Percentiles rank a stretch among this genome's conserved stretches.
These are phyloP conservation scores for Pocillopora damicornis DNA, from an alignment of 64 coral and sea anemone species.

Conservation along the genomic window DNA sequence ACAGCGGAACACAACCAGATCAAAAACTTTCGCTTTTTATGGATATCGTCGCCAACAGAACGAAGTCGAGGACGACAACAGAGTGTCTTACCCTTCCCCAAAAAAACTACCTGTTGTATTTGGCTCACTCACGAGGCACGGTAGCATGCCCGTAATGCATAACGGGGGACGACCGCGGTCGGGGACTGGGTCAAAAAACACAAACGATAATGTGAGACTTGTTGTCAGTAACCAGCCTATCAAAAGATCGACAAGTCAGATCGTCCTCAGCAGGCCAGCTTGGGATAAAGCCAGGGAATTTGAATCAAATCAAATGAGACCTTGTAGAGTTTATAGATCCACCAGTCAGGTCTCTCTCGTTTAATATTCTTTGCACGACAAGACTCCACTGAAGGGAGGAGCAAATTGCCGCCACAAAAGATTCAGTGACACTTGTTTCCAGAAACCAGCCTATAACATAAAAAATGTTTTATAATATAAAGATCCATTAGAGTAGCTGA, in stretches of 20 bases:
- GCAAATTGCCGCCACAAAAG: too few relatives aligned
- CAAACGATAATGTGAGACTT: background rate
- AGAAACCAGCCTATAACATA: too few relatives aligned
- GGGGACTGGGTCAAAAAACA: background rate
- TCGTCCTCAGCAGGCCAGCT: conserved; percentile 34
- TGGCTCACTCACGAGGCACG: conserved; percentile 41
- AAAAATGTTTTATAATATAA: too few relatives aligned
- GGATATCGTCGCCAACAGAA: conserved; percentile 18
- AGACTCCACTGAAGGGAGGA: too few relatives aligned
- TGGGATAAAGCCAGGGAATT: background rate
- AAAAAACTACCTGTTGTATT: conserved; percentile 33
- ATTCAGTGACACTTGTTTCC: too few relatives aligned
- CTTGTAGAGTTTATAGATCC: conserved; percentile 62
- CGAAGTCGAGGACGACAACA: background rate
- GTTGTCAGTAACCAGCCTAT: conserved; percentile 20
- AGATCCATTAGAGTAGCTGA: too few relatives aligned
- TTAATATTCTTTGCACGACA: background rate
- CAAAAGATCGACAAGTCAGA: conserved; percentile 45
- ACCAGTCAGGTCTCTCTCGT: conserved; percentile 78
- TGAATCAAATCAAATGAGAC: conserved; percentile 33
- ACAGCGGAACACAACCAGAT: background rate
- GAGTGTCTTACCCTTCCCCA: background rate
- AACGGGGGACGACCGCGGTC: background rate
- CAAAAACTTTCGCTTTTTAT: conserved; percentile 77
- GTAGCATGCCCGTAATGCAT: conserved; percentile 72